Base-by-base conservation (phyloP, 2,797 vertebrate genomes). In the Poeciliopsis gracilis region DNA sequence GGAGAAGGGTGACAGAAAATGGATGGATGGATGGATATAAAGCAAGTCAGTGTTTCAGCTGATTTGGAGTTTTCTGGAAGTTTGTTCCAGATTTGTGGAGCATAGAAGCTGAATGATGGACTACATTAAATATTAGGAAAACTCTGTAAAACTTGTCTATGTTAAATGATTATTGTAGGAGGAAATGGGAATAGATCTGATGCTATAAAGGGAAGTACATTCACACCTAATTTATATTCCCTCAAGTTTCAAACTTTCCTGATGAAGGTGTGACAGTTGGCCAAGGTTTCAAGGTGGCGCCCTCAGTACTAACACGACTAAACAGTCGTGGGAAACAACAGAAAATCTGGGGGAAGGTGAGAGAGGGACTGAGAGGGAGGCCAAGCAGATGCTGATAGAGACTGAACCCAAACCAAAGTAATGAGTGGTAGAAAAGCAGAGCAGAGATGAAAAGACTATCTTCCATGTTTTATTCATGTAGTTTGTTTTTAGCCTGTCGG, bases 401-500 rank as follows among this genome's bases (percentile, higher is more conserved):
- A 78, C 87, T 79, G 84, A 82, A 90, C 6, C 59, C 59, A 36
- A 36, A 87, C 83, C 82, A 87, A 80, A 89, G 90, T 92, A 94
- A 94, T 89, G 87, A 92, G 89, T 87, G 87, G 89, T 90, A 91
- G 90, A 92, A 91, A 90, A 92, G 88, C 84, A 84, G 85, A 85
- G 88, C 33, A 53, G 86, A 93, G 93, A 94, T 94, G 90, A 94
- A 94, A 93, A 88, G 84, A 90, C 87, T 74, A 81, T 81, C 87
- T 72, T 20, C 77, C 76, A 94, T 93, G 88, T 92, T 93, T 94
- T 93, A 94, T 94, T 94, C 91, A 93, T 94, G 83, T 75, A 82
- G 91, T 92, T 93, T 93, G 92, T 93, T 91, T 94, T 93, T 92
- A 90, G 87, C 80, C 87, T 84, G 90, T 91, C 76, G 78, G 77